Percentiles rank a stretch among this genome's conserved stretches.
phyloP scores from a whole-genome alignment of 2,888 invertebrate genomes.

The Lottia gigantea region DNA sequence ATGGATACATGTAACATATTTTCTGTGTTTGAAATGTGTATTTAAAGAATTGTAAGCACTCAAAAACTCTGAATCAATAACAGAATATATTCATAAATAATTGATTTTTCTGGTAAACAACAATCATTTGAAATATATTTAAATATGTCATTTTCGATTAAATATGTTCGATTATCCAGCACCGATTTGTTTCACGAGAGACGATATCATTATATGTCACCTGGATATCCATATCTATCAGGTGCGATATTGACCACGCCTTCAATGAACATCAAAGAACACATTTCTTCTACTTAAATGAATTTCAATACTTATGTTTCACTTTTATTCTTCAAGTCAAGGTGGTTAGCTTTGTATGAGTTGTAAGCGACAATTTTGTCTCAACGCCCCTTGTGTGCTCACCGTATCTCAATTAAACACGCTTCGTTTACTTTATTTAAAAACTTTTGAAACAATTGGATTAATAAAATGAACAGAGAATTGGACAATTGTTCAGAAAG shows the following conservation, averaged over 20 bases:
- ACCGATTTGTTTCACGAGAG: no score
- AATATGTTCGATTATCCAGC: no score
- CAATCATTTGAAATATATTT: no score
- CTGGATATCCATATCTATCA: neutral
- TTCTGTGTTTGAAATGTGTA: no score
- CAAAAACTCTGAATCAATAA: no score
- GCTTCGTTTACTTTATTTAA: neutral
- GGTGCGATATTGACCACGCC: slow-evolving; percentile 9
- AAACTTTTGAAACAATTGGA: neutral
- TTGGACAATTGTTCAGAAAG: no score
- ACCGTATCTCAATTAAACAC: neutral
- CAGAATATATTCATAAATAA: no score
- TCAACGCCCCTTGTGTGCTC: slow-evolving; percentile 8
- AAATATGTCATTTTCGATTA: no score
- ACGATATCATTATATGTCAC: no score
- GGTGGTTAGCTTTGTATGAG: neutral
- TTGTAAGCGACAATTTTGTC: neutral
- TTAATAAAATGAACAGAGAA: neutral
- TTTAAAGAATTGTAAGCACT: no score
- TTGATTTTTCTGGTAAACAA: no score
- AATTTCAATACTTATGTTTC: slow-evolving; percentile 4
- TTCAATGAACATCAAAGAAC: neutral
- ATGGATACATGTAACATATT: no score
- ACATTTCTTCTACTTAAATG: slow-evolving; percentile 1
- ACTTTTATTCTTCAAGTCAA: neutral